Conservation (phyloP, 2,888 invertebrate genomes). For the Himalopsyche kuldschensis region DNA sequence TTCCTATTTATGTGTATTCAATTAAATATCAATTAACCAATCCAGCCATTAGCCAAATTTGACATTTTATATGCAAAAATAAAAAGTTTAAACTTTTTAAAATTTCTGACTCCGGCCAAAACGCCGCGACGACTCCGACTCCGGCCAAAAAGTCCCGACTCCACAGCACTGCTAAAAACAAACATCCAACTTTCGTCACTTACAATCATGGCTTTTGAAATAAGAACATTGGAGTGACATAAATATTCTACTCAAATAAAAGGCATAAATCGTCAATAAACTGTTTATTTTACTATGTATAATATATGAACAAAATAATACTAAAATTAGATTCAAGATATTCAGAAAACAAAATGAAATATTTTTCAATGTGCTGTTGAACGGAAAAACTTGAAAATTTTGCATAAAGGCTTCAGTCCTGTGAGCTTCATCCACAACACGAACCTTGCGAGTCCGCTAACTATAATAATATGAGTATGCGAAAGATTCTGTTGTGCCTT, state of each 20-base stretch:
- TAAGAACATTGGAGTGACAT: background rate
- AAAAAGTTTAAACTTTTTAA: too few species aligned
- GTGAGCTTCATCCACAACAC: background rate
- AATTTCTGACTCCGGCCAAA: too few species aligned
- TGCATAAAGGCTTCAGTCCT: background rate
- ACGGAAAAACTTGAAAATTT: background rate
- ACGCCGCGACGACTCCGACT: too few species aligned
- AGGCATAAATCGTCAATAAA: background rate
- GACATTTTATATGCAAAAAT: too few species aligned
- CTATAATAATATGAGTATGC: background rate
- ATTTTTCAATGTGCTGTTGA: background rate
- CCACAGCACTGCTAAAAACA: too few species aligned
- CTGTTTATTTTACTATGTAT: background rate
- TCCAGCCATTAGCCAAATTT: too few species aligned
- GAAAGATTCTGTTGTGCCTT: slow-evolving; percentile 13
- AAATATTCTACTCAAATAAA: too few species aligned
- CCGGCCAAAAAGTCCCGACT: too few species aligned
- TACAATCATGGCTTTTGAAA: too few species aligned
- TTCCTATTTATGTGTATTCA: too few species aligned
- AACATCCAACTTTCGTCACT: too few species aligned
- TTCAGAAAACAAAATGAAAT: background rate
- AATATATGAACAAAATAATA: background rate
- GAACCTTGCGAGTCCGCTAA: background rate
- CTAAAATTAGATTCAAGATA: background rate
- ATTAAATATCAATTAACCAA: too few species aligned